A percentile compares a stretch with the other conserved stretches of the same genome.
These are phyloP conservation scores for Ceyx melanurus DNA, from an alignment of 2,113 vertebrate species.

Conservation along the genomic window DNA sequence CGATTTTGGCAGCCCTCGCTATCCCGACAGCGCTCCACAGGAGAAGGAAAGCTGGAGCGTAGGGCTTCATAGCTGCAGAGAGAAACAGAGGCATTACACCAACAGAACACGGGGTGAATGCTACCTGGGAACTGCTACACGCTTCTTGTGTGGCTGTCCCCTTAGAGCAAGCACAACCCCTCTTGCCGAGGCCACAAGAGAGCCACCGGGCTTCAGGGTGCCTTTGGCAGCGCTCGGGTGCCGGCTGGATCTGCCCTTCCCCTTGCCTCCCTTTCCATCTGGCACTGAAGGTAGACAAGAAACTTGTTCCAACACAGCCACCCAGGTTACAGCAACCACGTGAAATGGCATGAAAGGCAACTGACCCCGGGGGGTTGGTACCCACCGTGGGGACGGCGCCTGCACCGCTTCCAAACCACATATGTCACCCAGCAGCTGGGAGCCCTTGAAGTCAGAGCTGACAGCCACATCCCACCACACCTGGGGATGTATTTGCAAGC, in stretches of 20 bases:
- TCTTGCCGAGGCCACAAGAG: background rate
- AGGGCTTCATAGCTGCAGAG: constrained; percentile 86
- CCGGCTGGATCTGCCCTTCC: background rate
- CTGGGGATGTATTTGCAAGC: background rate
- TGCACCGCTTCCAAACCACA: rapidly evolving
- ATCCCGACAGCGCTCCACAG: constrained; percentile 78
- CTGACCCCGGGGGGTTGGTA: background rate
- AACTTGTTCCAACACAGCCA: background rate
- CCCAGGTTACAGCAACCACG: rapidly evolving
- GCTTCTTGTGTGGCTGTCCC: background rate
- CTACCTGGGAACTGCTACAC: background rate
- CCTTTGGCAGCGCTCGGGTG: background rate
- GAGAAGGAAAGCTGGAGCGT: constrained; percentile 77
- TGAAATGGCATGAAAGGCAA: background rate
- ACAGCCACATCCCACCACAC: background rate
- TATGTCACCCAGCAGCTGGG: background rate
- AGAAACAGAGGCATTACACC: constrained; percentile 63
- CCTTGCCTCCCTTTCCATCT: background rate
- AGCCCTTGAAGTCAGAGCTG: background rate
- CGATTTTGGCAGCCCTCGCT: constrained; percentile 89
- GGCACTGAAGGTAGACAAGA: background rate
- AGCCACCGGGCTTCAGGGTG: rapidly evolving
- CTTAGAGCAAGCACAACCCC: background rate
- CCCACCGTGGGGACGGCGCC: rapidly evolving
- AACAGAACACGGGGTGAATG: background rate